These are phyloP conservation scores for Amblyornis subalaris DNA, from an alignment of 2,113 vertebrate genomes.

Conservation along the genomic window DNA sequence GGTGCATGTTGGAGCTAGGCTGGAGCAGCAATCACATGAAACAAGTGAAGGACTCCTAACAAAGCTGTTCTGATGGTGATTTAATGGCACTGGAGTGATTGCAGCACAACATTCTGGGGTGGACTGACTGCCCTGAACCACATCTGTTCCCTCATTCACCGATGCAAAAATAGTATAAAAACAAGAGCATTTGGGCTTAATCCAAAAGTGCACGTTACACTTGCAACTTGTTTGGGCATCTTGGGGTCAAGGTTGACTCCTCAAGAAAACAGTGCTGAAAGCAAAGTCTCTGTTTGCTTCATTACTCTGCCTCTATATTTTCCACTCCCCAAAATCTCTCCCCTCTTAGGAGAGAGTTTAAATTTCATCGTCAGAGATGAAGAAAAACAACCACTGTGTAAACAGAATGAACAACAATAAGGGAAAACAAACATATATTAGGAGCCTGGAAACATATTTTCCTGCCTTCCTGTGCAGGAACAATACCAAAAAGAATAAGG, in stretches of 20 bases:
- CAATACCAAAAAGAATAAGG: conserved; percentile 45
- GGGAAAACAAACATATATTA: conserved; percentile 30
- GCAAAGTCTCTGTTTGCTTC: not conserved
- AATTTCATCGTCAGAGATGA: conserved; percentile 12
- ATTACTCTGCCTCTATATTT: not conserved
- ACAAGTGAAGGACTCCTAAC: not conserved
- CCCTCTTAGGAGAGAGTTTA: not conserved
- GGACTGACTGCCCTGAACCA: not conserved
- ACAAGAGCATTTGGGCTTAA: not conserved
- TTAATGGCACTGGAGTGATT: not conserved
- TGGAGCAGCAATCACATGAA: not conserved
- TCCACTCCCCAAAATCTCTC: not conserved
- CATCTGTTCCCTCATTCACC: not conserved
- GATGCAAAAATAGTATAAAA: not conserved
- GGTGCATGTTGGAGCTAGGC: not conserved
- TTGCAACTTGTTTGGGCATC: not conserved
- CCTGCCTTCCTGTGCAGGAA: conserved; percentile 60
- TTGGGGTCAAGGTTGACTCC: not conserved
- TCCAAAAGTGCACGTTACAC: not conserved
- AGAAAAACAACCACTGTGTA: conserved; percentile 36
- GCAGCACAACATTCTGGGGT: not conserved
- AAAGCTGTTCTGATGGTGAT: not conserved
- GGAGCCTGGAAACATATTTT: conserved; percentile 49
- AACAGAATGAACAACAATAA: conserved; percentile 34
- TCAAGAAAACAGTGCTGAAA: not conserved